Conservation (phyloP, 2,113 vertebrate genomes). For the Bufo bufo region DNA sequence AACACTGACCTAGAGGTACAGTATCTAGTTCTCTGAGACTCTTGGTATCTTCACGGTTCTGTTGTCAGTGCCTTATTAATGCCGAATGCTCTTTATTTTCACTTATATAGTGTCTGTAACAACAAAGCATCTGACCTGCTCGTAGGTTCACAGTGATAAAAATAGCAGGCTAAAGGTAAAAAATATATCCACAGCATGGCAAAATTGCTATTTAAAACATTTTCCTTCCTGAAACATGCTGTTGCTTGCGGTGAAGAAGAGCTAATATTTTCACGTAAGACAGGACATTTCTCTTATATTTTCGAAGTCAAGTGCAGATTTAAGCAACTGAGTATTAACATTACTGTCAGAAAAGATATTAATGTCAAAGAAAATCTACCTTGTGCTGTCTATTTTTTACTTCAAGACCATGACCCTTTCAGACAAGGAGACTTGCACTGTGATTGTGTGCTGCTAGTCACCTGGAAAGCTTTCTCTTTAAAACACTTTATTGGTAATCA, state of each 20-base stretch:
- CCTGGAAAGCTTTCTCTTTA: conserved; percentile 66
- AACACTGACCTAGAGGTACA: not conserved
- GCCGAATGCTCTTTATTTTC: not conserved
- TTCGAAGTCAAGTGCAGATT: conserved; percentile 64
- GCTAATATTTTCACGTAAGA: conserved; percentile 68
- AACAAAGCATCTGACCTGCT: not conserved
- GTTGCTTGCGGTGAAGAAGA: conserved; percentile 5
- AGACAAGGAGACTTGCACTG: conserved; percentile 62
- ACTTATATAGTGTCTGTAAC: not conserved
- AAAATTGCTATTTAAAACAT: not conserved
- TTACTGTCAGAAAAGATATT: conserved; percentile 75
- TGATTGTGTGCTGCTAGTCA: conserved; percentile 67
- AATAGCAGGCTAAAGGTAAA: conserved; percentile 10
- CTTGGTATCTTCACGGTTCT: not conserved
- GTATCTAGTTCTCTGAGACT: not conserved
- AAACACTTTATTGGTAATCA: conserved; percentile 67
- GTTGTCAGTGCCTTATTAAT: not conserved
- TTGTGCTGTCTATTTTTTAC: conserved; percentile 60
- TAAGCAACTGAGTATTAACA: conserved; percentile 66
- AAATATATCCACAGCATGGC: not conserved
- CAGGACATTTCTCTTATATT: conserved; percentile 69
- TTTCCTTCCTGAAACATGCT: conserved; percentile 11
- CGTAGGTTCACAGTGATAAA: not conserved
- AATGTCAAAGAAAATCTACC: conserved; percentile 70
- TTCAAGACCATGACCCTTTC: conserved; percentile 65